Evolutionary conservation across 2,888 invertebrate genomes (phyloP), one percentile per base, ranked within the genome.

Genomic region (Brachyptera putata): DNA sequence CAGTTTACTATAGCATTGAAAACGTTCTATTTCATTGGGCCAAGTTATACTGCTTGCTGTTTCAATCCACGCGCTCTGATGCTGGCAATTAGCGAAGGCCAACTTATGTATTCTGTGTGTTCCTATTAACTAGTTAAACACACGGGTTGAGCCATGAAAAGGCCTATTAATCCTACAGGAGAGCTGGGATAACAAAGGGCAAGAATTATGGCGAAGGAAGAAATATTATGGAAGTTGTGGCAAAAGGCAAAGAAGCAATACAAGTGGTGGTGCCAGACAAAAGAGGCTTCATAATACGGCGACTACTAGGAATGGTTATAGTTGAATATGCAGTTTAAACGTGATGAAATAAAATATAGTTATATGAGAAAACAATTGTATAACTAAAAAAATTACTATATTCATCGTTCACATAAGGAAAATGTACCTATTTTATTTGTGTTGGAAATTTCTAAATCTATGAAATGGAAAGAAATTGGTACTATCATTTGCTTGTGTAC

Each of bases 101-200:
- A 43, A 41, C 53, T 53, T 59, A 43, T 53, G 59, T 59, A 50
- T 46, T 59, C 43, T 59, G 53, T 59, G 49, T 46, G 41, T 59
- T 36, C 39, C 59, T 55, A 59, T 59, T 59, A 59, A 55, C 43
- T 55, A 59, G 53, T 59, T 59, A 53, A 36, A 59, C 59, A 59
- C 30, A 16, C 11, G 21, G 36, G 50, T 34, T 34, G 53, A 49
- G 34, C 53, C 36, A 2, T 14, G 53, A 34, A 36, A 34, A 36
- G 13, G 53, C 18, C 53, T 53, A 53, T 34, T 53, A 53, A 53
- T 53, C 53, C 36, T 25, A 16, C 46, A 11, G 9, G 18, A 22
- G 22, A 4, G 46, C n/a, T n/a, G 4, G 46, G 46, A 24, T 24
- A 14, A 46, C 46, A 46, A 46, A 46, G 24, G 46, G n/a, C 11